These are phyloP conservation scores for Poeciliopsis infans DNA, from an alignment of 2,797 vertebrate species.

Conservation along the genomic window DNA sequence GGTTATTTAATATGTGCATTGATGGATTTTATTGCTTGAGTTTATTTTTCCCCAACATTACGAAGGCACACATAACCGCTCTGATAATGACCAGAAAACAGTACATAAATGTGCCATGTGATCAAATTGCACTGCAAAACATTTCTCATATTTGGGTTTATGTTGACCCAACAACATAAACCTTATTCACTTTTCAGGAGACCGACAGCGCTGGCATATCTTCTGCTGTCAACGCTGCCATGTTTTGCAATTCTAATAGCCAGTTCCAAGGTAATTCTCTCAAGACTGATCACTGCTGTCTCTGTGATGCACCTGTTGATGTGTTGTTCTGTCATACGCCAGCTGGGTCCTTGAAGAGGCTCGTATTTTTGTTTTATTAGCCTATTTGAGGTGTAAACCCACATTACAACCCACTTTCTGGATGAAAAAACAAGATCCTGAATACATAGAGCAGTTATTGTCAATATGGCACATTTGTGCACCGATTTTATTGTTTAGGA, in stretches of 20 bases:
- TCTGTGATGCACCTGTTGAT: neutral
- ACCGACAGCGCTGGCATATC: slow-evolving; percentile 79
- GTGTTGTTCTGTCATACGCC: slow-evolving; percentile 44
- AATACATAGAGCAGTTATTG: slow-evolving; percentile 29
- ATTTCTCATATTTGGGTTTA: neutral
- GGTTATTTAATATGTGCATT: neutral
- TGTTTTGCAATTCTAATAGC: slow-evolving; percentile 84
- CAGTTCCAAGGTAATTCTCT: slow-evolving; percentile 81
- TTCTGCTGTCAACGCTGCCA: slow-evolving; percentile 82
- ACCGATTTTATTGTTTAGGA: too few relatives aligned
- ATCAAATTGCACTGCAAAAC: neutral
- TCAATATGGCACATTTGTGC: slow-evolving; percentile 30
- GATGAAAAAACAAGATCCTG: slow-evolving; percentile 18
- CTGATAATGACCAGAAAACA: neutral
- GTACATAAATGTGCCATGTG: neutral
- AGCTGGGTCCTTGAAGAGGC: slow-evolving; percentile 45
- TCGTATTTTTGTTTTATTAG: slow-evolving; percentile 44
- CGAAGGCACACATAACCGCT: neutral
- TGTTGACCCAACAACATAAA: neutral
- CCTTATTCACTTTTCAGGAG: slow-evolving; percentile 76
- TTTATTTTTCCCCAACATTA: neutral
- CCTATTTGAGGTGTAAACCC: slow-evolving; percentile 39
- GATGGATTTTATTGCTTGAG: neutral
- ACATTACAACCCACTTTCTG: slow-evolving; percentile 28
- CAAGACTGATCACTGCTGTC: slow-evolving; percentile 44